phyloP scores from a whole-genome alignment of 2,797 vertebrate genomes.

The Miichthys miiuy region DNA sequence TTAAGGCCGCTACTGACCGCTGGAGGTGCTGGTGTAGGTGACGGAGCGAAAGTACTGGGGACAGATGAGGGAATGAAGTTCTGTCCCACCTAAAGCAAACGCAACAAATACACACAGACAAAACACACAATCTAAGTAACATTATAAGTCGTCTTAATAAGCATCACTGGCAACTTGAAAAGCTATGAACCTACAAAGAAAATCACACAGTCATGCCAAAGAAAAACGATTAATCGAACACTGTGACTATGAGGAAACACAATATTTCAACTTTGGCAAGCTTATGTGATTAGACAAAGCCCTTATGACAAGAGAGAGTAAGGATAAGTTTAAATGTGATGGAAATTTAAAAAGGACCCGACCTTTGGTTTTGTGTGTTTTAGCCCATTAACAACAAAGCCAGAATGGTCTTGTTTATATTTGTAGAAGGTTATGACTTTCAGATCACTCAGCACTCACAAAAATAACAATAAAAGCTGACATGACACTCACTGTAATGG shows the following conservation, averaged over 20 bases:
- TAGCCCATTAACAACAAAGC: conserved; percentile 25
- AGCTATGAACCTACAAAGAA: conserved; percentile 6
- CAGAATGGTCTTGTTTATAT: neutral
- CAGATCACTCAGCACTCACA: neutral
- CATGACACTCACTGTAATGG: neutral
- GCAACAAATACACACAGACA: conserved; percentile 30
- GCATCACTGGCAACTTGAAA: neutral
- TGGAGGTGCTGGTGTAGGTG: conserved; percentile 94
- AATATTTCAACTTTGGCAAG: conserved; percentile 1
- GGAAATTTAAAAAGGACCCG: neutral
- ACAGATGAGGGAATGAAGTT: conserved; percentile 97
- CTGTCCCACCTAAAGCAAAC: conserved; percentile 90
- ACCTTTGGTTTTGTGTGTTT: conserved; percentile 26
- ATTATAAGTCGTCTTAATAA: neutral
- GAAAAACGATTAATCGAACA: neutral
- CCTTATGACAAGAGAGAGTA: conserved; percentile 1
- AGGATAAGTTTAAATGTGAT: conserved; percentile 1
- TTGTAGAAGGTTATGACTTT: neutral
- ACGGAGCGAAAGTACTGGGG: conserved; percentile 96
- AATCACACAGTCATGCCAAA: conserved; percentile 27
- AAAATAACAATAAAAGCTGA: neutral
- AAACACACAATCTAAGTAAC: conserved; percentile 8
- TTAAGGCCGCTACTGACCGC: conserved; percentile 95
- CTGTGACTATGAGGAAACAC: conserved; percentile 8
- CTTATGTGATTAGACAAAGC: neutral